Evolutionary conservation across 2,797 vertebrate genomes (phyloP).

Genomic region (Cynodonichthys magdalenae): DNA sequence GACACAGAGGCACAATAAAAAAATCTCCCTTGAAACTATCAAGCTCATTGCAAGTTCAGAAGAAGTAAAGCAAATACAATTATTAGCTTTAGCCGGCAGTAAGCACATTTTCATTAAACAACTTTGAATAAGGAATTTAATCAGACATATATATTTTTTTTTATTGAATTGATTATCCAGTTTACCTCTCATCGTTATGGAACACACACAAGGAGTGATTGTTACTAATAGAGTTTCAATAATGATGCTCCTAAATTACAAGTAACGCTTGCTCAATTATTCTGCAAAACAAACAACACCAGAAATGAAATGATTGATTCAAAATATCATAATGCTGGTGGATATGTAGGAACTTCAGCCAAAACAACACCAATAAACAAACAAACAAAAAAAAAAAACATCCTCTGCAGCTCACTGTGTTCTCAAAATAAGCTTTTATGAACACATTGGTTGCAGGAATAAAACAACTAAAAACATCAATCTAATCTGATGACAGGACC

Average conservation of each 20-base stretch:
- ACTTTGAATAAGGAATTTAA: constrained; percentile 13
- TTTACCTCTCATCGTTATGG: neutral
- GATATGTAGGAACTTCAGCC: neutral
- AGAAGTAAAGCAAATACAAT: constrained; percentile 18
- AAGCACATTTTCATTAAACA: constrained; percentile 3
- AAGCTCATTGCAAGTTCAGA: constrained; percentile 21
- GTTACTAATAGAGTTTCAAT: too few species aligned
- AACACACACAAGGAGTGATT: neutral
- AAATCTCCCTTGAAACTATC: constrained; percentile 22
- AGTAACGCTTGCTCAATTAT: neutral
- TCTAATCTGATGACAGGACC: neutral
- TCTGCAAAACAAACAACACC: too few species aligned
- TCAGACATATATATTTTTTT: neutral
- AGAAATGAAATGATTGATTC: too few species aligned
- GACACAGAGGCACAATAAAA: constrained; percentile 34
- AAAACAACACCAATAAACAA: neutral
- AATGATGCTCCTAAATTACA: neutral
- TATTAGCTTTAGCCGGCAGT: constrained; percentile 17
- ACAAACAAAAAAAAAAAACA: constrained; percentile 26
- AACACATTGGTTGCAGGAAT: neutral
- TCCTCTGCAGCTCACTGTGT: constrained; percentile 1
- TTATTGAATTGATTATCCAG: neutral
- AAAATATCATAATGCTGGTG: too few species aligned
- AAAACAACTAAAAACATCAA: neutral
- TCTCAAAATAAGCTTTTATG: neutral